Conservation (phyloP, 2,797 vertebrate genomes). For the Crocodylus rhombifer region DNA sequence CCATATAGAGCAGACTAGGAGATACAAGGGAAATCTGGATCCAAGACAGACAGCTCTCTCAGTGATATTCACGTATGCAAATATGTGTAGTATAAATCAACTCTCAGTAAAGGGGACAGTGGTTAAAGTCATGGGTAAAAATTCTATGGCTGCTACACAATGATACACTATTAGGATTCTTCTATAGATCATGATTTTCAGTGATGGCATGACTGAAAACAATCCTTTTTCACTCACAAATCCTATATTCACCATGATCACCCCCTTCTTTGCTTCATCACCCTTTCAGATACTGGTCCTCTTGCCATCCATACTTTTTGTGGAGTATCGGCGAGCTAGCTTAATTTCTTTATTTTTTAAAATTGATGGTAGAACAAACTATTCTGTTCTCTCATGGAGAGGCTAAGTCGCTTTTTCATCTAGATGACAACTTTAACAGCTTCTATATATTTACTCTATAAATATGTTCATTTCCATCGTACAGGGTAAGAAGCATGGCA, state of each 20-base stretch:
- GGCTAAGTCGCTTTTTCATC: not conserved
- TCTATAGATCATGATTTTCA: not conserved
- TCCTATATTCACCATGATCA: not conserved
- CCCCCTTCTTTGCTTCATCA: not conserved
- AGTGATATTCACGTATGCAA: not conserved
- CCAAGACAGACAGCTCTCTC: not conserved
- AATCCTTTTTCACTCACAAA: not conserved
- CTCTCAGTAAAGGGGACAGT: not conserved
- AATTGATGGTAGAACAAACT: not conserved
- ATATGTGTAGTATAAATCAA: not conserved
- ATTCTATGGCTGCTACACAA: not conserved
- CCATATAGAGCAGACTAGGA: not conserved
- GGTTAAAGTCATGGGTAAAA: not conserved
- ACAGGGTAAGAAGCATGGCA: not conserved
- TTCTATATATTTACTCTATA: no score
- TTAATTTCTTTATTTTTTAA: not conserved
- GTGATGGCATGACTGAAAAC: not conserved
- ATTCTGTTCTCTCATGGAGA: not conserved
- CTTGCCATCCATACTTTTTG: not conserved
- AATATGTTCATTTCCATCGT: not conserved
- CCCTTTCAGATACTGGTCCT: not conserved
- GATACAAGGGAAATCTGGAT: not conserved
- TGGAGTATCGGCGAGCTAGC: not conserved
- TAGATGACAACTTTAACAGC: no score
- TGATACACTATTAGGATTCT: not conserved